A percentile compares a stretch with the other conserved stretches of the same genome.
phyloP scores from a whole-genome alignment of 1,140 invertebrate species.

The Carcinoscorpius rotundicauda region DNA sequence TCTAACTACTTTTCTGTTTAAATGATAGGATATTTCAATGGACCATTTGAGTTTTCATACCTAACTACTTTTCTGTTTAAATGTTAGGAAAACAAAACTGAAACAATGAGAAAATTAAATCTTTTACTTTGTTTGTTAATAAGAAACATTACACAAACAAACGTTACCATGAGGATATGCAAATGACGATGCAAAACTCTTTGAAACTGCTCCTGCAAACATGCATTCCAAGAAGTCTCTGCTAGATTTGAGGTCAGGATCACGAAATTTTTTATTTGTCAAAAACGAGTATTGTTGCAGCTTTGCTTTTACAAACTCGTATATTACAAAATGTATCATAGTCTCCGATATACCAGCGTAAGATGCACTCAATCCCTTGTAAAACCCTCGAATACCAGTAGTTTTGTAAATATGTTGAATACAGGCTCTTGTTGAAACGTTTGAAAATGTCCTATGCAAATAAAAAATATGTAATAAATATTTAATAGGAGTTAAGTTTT shows the following conservation, averaged over 20 bases:
- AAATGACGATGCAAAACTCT: conserved; percentile 84
- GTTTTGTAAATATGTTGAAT: conserved; percentile 33
- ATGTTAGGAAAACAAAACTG: no score
- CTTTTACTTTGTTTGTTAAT: no score
- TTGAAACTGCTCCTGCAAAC: conserved; percentile 83
- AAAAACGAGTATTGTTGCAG: conserved; percentile 33
- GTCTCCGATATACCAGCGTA: conserved; percentile 98
- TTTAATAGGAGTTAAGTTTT: no score
- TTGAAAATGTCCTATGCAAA: no score
- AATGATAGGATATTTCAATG: no score
- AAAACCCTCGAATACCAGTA: conserved; percentile 79
- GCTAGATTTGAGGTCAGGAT: conserved; percentile 46
- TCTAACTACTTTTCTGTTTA: no score
- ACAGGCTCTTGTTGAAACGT: conserved; percentile 20
- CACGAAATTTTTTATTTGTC: conserved; percentile 16
- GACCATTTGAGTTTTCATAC: no score
- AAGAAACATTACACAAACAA: no score
- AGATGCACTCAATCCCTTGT: conserved; percentile 96
- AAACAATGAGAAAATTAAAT: no score
- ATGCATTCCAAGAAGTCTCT: conserved; percentile 87
- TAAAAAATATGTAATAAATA: no score
- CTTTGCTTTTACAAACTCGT: conserved; percentile 84
- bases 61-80: no score
- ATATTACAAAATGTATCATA: conserved; percentile 97
- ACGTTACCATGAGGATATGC: conserved; percentile 87